Percentiles rank a stretch among this genome's conserved stretches.
Conservation (phyloP, 2,113 vertebrate genomes). For the Microtus oregoni region DNA sequence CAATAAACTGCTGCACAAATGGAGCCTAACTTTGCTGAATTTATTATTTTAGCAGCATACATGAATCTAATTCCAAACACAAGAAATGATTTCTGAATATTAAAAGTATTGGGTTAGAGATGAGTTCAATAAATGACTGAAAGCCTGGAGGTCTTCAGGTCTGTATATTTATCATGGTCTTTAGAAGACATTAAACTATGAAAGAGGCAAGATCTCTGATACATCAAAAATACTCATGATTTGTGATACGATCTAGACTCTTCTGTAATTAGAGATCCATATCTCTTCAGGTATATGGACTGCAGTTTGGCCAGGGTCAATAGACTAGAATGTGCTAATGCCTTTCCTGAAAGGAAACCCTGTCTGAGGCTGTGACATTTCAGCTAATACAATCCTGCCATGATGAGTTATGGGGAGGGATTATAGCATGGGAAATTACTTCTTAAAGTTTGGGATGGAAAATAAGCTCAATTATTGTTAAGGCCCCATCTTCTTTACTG, state of each 20-base stretch:
- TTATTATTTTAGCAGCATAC: neutral
- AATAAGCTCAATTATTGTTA: neutral
- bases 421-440: neutral
- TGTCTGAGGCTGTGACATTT: neutral
- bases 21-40: neutral
- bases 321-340: neutral
- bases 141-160: neutral
- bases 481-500: too few species aligned
- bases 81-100: neutral
- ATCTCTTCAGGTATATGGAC: neutral
- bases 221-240: neutral
- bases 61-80: neutral
- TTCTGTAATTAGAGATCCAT: too few species aligned
- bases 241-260: neutral
- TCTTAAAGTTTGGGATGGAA: neutral
- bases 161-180: accelerated
- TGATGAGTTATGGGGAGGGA: neutral
- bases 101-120: neutral
- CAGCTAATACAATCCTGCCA: neutral
- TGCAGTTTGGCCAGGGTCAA: neutral
- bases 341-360: neutral
- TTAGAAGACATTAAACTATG: neutral
- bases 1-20: too few species aligned
- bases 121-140: neutral
- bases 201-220: neutral